A percentile compares a stretch with the other conserved stretches of the same genome.
Conservation (phyloP, 2,888 invertebrate genomes). For the Pemphredon lugubris region DNA sequence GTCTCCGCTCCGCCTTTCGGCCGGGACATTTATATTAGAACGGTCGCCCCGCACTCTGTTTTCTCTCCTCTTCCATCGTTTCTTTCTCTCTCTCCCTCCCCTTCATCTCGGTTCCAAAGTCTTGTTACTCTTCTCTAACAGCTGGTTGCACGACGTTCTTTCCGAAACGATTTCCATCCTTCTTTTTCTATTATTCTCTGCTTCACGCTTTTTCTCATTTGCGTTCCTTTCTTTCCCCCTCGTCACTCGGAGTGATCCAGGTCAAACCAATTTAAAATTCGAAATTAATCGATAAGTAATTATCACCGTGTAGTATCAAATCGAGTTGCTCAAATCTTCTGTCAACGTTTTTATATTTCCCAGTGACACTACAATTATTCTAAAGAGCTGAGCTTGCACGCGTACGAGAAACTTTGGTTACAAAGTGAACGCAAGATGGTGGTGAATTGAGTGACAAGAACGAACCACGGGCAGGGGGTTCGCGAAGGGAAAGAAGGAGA, state of each 20-base stretch:
- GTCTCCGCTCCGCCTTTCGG: constrained; percentile 79
- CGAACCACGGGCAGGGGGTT: constrained; percentile 33
- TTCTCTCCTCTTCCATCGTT: constrained; percentile 57
- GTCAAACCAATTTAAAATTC: constrained; percentile 72
- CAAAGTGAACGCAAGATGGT: constrained; percentile 28
- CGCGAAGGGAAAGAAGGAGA: constrained; percentile 54
- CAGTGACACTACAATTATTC: too few relatives aligned
- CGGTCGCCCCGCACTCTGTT: constrained; percentile 62
- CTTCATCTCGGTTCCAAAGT: constrained; percentile 47
- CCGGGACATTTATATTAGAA: constrained; percentile 80
- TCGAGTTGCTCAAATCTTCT: not conserved
- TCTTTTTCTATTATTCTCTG: constrained; percentile 41
- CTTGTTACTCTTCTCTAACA: constrained; percentile 53
- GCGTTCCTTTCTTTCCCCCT: constrained; percentile 22
- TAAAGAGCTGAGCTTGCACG: too few relatives aligned
- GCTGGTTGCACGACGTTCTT: constrained; percentile 57
- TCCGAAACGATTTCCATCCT: constrained; percentile 31
- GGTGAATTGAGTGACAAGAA: constrained; percentile 40
- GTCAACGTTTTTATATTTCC: not conserved
- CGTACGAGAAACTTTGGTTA: not conserved
- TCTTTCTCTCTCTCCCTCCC: constrained; percentile 50
- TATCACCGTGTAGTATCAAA: constrained; percentile 56
- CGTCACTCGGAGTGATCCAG: constrained; percentile 15
- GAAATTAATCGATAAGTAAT: constrained; percentile 76
- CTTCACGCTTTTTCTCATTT: constrained; percentile 22